Evolutionary conservation across 2,888 invertebrate genomes (phyloP), one percentile per base, ranked within the genome.

Genomic region (Toxonevra muliebris): DNA sequence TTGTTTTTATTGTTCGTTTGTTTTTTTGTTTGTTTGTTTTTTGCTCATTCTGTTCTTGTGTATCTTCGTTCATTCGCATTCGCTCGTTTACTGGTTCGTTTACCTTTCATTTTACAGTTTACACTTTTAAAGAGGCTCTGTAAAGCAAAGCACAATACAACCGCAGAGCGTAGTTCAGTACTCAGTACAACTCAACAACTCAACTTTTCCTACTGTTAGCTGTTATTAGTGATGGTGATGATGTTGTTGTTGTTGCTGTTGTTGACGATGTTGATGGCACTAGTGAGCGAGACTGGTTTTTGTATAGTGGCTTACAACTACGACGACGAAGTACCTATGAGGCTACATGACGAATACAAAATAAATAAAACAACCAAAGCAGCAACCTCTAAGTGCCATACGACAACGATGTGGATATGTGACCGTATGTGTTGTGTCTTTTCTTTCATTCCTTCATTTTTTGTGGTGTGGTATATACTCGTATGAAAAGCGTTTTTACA

Each of bases 81-180:
- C 48, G 15, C 15, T 48, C 3, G 48, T 48, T 48, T 15, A 45
- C 13, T 45, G 45, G 61, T 68, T 63, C 63, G 48, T 68, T 68
- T 68, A 68, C 61, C 62, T 64, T 68, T 68, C 54, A 52, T 53
- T 68, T 63, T 57, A 20, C 50, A 20, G 50, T 61, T 50, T 61
- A 50, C 61, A 61, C 61, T 19, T 50, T 30, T 13, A 30, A 61
- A 61, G 45, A 17, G 61, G 61, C 61, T 48, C 48, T 7, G 13
- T 1, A 48, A 48, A 13, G 48, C 48, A n/a, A 48, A 13, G 15
- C 58, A 42, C 43, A 43, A 30, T 30, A 30, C 2, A 30, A 30
- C 30, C 30, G 43, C 43, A 40, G 11, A 43, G 43, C 43, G 57
- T 40, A 15, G 40, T 40, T 57, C 40, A 57, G 40, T 15, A 13